A percentile compares a stretch with the other conserved stretches of the same genome.
These are phyloP conservation scores for Labeo catla DNA, from an alignment of 2,113 vertebrate species.

Conservation along the genomic window DNA sequence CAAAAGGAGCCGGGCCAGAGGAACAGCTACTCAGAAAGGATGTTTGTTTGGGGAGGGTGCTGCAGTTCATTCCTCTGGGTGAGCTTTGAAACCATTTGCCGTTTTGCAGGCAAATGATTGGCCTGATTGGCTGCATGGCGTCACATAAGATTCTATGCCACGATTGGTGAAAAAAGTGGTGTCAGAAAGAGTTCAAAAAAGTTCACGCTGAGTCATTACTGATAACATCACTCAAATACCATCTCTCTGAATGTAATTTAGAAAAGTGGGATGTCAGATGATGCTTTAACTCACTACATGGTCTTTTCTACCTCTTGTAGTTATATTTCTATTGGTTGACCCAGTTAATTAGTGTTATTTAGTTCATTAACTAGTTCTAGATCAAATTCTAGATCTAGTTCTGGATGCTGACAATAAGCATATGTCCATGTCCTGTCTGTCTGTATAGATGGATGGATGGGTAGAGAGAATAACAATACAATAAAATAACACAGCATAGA, in stretches of 20 bases:
- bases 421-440: too few species aligned
- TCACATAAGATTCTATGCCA: background rate
- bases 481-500: too few species aligned
- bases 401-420: background rate
- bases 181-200: background rate
- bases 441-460: too few species aligned
- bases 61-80: background rate
- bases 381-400: background rate
- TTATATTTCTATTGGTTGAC: background rate
- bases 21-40: background rate
- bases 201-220: background rate
- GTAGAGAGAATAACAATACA: too few species aligned
- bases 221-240: background rate
- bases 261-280: background rate
- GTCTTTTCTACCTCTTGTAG: background rate
- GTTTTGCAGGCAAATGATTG: background rate
- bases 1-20: background rate
- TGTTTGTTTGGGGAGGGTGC: conserved; percentile 8
- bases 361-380: too few species aligned
- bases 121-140: background rate
- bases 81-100: background rate
- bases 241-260: background rate
- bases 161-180: background rate
- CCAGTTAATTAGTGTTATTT: background rate
- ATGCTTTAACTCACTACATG: background rate